Conservation (phyloP, 2,113 vertebrate genomes). For the Candoia aspera region DNA sequence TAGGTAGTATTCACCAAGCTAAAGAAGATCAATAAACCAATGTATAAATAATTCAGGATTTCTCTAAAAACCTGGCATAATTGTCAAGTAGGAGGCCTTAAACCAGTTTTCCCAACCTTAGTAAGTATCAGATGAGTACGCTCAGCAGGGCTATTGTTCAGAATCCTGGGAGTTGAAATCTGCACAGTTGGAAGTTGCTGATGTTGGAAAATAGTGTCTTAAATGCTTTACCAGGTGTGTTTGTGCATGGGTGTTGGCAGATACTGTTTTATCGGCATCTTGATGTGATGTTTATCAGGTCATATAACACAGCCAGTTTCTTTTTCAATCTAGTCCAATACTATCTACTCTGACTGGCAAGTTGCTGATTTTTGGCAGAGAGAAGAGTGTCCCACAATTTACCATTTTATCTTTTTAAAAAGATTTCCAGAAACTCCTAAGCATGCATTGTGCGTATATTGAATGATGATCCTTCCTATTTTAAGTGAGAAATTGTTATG, state of each 20-base stretch:
- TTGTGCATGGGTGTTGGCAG: not conserved
- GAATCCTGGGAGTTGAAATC: not conserved
- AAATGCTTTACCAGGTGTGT: not conserved
- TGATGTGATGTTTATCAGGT: not conserved
- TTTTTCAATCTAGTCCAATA: not conserved
- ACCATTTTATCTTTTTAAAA: not conserved
- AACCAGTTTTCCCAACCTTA: not conserved
- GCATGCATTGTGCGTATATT: not conserved
- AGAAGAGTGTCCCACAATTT: no score
- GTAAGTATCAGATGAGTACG: not conserved
- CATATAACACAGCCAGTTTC: not conserved
- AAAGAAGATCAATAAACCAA: not conserved
- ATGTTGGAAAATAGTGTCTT: not conserved
- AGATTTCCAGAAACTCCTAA: no score
- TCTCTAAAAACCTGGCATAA: not conserved
- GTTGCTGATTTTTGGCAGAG: not conserved
- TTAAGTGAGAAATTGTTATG: not conserved
- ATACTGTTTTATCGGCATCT: not conserved
- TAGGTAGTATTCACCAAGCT: not conserved
- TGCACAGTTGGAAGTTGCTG: not conserved
- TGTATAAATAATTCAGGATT: not conserved
- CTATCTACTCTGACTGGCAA: not conserved
- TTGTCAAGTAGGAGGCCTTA: not conserved
- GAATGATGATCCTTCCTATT: not conserved
- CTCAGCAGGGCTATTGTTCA: not conserved